Percentiles rank a stretch among this genome's conserved stretches.
Evolutionary conservation across 2,797 vertebrate species (phyloP).

Genomic region (Bucorvus abyssinicus): DNA sequence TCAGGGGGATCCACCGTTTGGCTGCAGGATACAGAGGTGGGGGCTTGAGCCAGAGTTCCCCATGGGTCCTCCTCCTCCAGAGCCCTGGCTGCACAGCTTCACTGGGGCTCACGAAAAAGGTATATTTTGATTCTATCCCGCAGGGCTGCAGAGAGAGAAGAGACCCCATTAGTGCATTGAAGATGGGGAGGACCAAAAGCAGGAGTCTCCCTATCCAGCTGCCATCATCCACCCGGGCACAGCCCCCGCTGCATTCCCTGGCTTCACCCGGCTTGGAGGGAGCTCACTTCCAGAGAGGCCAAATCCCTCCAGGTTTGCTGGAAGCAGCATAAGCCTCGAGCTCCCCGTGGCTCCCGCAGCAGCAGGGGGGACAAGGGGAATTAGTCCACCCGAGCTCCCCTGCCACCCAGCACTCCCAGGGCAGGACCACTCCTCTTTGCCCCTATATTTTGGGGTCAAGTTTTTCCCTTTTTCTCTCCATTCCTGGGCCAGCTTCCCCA

Average conservation of each 20-base stretch:
- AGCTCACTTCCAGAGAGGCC: neutral
- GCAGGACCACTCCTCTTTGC: neutral
- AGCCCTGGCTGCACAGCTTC: neutral
- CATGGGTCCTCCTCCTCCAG: neutral
- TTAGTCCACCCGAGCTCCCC: neutral
- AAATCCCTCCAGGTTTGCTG: neutral
- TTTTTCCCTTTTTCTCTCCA: neutral
- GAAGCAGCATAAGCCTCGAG: neutral
- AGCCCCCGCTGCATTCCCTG: rapidly evolving
- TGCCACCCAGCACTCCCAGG: rapidly evolving
- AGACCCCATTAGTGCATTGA: rapidly evolving
- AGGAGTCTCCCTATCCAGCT: neutral
- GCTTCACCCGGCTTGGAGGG: rapidly evolving
- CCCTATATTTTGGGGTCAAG: rapidly evolving
- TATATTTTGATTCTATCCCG: neutral
- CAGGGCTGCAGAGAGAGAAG: neutral
- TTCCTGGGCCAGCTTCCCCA: neutral
- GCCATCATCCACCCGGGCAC: neutral
- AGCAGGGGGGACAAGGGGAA: neutral
- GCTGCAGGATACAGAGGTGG: neutral
- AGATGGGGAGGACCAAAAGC: neutral
- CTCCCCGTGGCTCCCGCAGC: neutral
- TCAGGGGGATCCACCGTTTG: neutral
- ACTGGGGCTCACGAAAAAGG: neutral
- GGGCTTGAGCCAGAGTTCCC: rapidly evolving